Evolutionary conservation across 2,888 invertebrate species (phyloP), one percentile per base, ranked within the genome.

Genomic region (Torymus auratus): DNA sequence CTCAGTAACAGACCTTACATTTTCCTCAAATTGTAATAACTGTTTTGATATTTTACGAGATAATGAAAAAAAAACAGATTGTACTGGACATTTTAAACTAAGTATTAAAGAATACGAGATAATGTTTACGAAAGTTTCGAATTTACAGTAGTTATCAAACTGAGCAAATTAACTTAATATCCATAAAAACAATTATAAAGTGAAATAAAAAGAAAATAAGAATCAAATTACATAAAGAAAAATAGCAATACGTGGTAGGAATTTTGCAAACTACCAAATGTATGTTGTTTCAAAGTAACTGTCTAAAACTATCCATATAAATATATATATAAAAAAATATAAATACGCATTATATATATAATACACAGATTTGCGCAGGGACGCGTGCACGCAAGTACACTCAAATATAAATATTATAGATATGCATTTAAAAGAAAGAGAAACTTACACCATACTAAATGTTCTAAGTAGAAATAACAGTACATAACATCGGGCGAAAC

Each of bases 401-500:
- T 75, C 67, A 56, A 61, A 72, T 68, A 71, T 52, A 69, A 74
- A 61, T 61, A 73, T 64, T 69, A 81, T 52, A 70, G 23, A 58
- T 67, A 74, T 71, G 60, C 56, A 78, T 70, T 73, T 14, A 75
- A 73, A 41, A 80, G 28, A 60, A 62, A 73, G 70, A 81, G 28
- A 75, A 75, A 60, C 60, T 78, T 83, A 81, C 72, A 70, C 60
- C 58, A 64, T 71, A 78, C 72, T 73, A 77, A 69, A 71, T 77
- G 74, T 81, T 83, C 60, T 62, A 58, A 74, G 64, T 81, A 83
- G 76, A 79, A 62, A 80, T 74, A 82, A 82, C 65, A 82, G 62
- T 81, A 76, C 80, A 84, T 83, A 84, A 85, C 83, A 84, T 73
- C 79, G 85, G 86, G 84, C 85, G 84, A 84, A 84, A 85, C 86